Evolutionary conservation across 2,797 vertebrate species (phyloP), one percentile per base, ranked within the genome.

Genomic region (Harpagifer antarcticus): DNA sequence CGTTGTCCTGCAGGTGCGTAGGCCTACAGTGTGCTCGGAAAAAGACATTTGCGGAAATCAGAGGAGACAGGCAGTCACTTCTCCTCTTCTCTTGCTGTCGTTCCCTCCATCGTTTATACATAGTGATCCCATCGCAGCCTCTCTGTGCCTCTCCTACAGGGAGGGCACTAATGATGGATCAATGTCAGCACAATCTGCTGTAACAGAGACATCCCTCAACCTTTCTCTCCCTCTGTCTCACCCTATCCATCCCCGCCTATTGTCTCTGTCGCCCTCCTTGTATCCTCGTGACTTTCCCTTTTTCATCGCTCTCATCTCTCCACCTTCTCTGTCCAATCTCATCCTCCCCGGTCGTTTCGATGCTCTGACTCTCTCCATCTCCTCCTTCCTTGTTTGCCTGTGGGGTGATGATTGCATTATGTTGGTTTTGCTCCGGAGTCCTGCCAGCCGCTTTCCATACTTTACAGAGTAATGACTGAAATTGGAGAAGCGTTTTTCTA

Each of bases 111-210:
- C 76, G 74, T 55, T 88, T 79, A 67, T 55, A 44, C 73, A 72
- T 67, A 14, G 68, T 2, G 50, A 59, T 75, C 14, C 2, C 64
- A 58, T 75, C 57, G 19, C 76, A 72, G 79, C 64, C 64, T 80
- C 78, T 78, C 65, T 60, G 70, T 76, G 33, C 75, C 81, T 86
- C 83, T 89, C 79, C 79, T 82, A 67, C 72, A 55, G 81, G 77
- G 88, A 89, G 70, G 74, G 78, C 76, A 76, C 82, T 92, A 93
- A 91, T 91, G 91, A 93, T 89, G 86, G 93, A 95, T 95, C 94
- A 86, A 94, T 95, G 92, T 89, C 86, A 93, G 88, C 79, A 86
- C 90, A 84, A 90, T 89, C 83, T 72, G 83, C 82, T 90, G 90
- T 86, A 90, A 92, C 86, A 66, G 89, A 92, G 89, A 91, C 86